Base-by-base conservation (phyloP, 2,888 invertebrate genomes). In the Tribolium freemani region DNA sequence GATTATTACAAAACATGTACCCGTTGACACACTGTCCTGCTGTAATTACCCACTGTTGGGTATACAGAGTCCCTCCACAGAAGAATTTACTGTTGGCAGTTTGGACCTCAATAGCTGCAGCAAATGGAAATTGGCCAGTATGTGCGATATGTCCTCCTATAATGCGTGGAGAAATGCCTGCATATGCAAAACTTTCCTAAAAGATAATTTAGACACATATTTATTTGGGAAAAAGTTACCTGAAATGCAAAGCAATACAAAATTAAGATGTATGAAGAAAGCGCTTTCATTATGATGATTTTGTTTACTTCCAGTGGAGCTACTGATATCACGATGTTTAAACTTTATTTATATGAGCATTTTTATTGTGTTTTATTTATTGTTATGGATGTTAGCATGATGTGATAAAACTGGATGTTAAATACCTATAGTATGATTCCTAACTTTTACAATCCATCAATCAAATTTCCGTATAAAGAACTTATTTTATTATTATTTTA, bases 51-150 rank as follows among this genome's bases (percentile, higher is more conserved):
- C 31, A 60, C 13, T 60, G 26, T 48, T 20, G 10, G 1, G 26
- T 48, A 45, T 60, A 48, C 3, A 60, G 11, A 10, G 60, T 13
- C 16, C 58, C 58, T 9, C 58, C 58, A 44, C 58, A 58, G 21
- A 58, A 58, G 8, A 58, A 58, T 58, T 20, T 60, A 13, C 60
- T 60, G 21, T 6, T 46, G 6, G 46, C 3, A 11, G 60, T 60
- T 60, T 60, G 60, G 6, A 60, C 60, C n/a, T 60, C 30, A 9
- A 60, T 48, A 3, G 60, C 60, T n/a, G 60, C 60, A 3, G 60
- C 60, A 44, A 46, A 60, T 8, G 60, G 57, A 30, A 30, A 57
- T 11, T 57, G 44, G 30, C 10, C 9, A 44, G 5, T 44, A 6
- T 13, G 11, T 5, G 57, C 44, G n/a, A 30, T 9, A 10, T 10